Base-by-base conservation (phyloP, 1,140 invertebrate genomes). In the Tetramorium simillimum region DNA sequence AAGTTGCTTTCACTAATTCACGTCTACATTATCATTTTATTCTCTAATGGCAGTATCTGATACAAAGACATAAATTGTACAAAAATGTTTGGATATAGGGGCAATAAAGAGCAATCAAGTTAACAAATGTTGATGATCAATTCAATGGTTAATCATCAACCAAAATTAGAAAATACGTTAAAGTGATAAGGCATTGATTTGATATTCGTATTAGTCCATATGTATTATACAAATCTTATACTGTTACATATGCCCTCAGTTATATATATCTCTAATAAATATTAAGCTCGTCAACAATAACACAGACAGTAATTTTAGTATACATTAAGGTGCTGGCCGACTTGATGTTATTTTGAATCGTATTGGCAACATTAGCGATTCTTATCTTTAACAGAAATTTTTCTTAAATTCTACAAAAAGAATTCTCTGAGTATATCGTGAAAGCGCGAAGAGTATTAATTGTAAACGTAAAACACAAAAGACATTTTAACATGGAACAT, bases 161-260 rank as follows among this genome's bases (percentile, higher is more conserved):
- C 28, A 28, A 86, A 78, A 84, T 43, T 88, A 43, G 51, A 53
- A 81, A 78, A 85, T 24, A 60, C n/a, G 24, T 82, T 37, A 60
- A 90, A 93, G 85, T 73, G 88, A 91, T 93, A 94, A 93, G 92
- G 91, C 92, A 93, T 92, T 91, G 70, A 89, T 92, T 93, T 93
- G 89, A 94, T 93, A 93, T 91, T 89, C 82, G 69, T 67, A 86
- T 80, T 90, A 88, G 89, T 88, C 51, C 67, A 81, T 85, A 77
- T 85, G 43, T 80, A 85, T 78, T 80, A 56, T 88, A 62, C 76
- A 81, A 87, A 85, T 89, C 63, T 90, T 84, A 80, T 77, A 69
- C 12, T 78, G 63, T 84, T 85, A 72, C 49, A 65, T 86, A 60
- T 67, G 43, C 16, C 12, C 56, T 86, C 40, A 76, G 46, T 69